Conservation (phyloP, 2,888 invertebrate species). For the Agrochola lychnidis region DNA sequence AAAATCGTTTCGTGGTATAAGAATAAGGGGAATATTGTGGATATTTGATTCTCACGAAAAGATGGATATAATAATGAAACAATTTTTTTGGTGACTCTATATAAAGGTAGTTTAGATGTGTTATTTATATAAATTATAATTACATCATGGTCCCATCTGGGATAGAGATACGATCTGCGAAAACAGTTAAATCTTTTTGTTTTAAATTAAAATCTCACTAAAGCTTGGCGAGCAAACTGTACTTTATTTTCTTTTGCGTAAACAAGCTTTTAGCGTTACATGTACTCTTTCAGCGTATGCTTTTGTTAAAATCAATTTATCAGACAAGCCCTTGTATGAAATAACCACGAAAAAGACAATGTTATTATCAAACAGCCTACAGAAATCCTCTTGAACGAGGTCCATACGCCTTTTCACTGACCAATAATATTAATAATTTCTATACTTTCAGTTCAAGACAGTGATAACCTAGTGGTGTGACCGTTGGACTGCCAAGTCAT, state of each 20-base stretch:
- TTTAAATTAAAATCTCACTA: constrained; percentile 8
- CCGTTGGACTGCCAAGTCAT: too few species aligned
- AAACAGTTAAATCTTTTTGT: constrained; percentile 8
- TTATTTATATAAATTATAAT: constrained; percentile 23
- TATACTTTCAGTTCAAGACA: too few species aligned
- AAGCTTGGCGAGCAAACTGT: neutral
- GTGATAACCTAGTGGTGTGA: too few species aligned
- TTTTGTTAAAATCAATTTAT: neutral
- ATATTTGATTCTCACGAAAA: constrained; percentile 22
- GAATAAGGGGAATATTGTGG: constrained; percentile 20
- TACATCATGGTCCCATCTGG: neutral
- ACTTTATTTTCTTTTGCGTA: neutral
- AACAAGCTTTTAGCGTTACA: neutral
- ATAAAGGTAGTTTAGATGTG: neutral
- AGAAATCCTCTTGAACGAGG: neutral
- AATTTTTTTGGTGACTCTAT: neutral
- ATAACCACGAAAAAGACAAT: neutral
- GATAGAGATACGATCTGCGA: constrained; percentile 9
- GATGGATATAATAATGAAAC: neutral
- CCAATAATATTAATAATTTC: neutral
- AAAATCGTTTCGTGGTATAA: constrained; percentile 37
- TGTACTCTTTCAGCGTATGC: neutral
- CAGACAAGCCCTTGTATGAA: neutral
- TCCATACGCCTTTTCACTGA: too few species aligned
- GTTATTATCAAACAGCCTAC: neutral